These are phyloP conservation scores for Xanthia togata DNA, from an alignment of 2,888 invertebrate species.

Conservation along the genomic window DNA sequence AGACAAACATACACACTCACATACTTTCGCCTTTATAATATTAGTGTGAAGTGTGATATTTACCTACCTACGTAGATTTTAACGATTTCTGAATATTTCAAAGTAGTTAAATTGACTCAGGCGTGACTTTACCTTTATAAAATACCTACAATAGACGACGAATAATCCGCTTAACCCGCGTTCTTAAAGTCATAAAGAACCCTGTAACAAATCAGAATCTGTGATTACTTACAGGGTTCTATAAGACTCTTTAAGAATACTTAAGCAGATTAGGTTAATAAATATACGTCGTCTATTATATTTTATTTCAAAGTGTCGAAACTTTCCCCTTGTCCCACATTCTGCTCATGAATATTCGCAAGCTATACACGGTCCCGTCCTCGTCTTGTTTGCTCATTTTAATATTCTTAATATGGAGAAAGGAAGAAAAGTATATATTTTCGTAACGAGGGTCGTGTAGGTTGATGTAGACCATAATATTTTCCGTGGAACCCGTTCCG, in stretches of 20 bases:
- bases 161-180: too few relatives aligned
- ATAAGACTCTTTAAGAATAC: too few relatives aligned
- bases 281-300: too few relatives aligned
- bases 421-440: constrained; percentile 59
- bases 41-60: too few relatives aligned
- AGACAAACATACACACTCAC: too few relatives aligned
- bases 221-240: too few relatives aligned
- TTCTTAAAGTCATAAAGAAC: too few relatives aligned
- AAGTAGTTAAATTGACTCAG: constrained; percentile 9
- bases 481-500: constrained; percentile 65
- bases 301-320: constrained; percentile 22
- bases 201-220: too few relatives aligned
- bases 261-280: too few relatives aligned
- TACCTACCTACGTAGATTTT: background rate
- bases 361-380: constrained; percentile 31
- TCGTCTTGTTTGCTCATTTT: constrained; percentile 58
- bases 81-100: constrained; percentile 35
- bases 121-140: too few relatives aligned
- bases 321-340: constrained; percentile 51
- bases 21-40: too few relatives aligned
- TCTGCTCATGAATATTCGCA: constrained; percentile 60
- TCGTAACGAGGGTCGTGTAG: constrained; percentile 59
- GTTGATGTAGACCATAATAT: constrained; percentile 65
- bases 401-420: constrained; percentile 62
- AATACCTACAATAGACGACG: too few relatives aligned